These are phyloP conservation scores for Machimus rusticus DNA, from an alignment of 2,888 invertebrate species.

Conservation along the genomic window DNA sequence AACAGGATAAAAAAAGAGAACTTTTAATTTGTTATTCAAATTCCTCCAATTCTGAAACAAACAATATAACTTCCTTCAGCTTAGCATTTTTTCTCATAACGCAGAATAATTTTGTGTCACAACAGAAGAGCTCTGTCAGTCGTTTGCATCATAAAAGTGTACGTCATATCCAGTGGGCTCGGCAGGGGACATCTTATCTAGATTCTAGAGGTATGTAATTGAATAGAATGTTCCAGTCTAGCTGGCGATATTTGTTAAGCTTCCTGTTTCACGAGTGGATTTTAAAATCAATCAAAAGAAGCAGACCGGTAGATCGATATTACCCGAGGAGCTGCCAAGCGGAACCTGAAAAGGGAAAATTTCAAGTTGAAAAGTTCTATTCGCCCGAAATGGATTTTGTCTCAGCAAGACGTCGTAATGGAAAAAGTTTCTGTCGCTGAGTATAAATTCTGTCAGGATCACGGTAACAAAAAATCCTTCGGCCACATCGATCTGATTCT, in stretches of 20 bases:
- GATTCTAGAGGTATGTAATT: not conserved
- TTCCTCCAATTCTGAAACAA: not conserved
- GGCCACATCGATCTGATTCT: not conserved
- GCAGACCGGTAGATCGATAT: constrained; percentile 7
- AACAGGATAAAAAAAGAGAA: not conserved
- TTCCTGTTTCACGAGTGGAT: constrained; percentile 23
- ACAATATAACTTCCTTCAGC: not conserved
- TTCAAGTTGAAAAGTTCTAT: constrained; percentile 21
- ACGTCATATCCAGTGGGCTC: not conserved
- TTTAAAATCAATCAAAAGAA: constrained; percentile 34
- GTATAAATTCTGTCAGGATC: constrained; percentile 22
- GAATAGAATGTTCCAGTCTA: not conserved
- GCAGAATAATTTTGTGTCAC: not conserved
- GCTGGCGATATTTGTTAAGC: not conserved
- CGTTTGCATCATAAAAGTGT: not conserved
- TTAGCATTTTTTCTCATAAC: not conserved
- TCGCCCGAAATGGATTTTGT: constrained; percentile 29
- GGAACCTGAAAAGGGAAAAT: constrained; percentile 12
- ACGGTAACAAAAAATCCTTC: not conserved
- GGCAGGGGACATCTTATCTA: not conserved
- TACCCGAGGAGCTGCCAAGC: constrained; percentile 12
- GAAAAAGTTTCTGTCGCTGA: constrained; percentile 39
- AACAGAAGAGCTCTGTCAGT: not conserved
- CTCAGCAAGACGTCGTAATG: constrained; percentile 36
- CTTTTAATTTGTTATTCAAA: not conserved